phyloP scores from a whole-genome alignment of 2,888 invertebrate species.

The Ophion ventricosus region DNA sequence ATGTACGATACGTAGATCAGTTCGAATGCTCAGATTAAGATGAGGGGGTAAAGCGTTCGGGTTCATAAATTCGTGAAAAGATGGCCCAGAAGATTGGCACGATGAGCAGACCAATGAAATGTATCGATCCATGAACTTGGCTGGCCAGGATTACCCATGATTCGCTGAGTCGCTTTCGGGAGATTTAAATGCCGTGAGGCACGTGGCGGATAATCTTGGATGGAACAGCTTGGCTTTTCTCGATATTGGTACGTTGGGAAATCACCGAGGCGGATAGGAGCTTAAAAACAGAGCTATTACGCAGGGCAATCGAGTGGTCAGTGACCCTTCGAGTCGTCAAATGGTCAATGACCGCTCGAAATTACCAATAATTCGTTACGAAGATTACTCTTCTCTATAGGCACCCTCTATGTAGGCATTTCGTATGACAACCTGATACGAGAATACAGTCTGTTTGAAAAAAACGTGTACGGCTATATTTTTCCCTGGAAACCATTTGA shows the following conservation, averaged over 20 bases:
- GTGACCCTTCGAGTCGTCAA: neutral
- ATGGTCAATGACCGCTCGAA: too few species aligned
- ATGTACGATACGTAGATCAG: neutral
- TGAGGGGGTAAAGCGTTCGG: neutral
- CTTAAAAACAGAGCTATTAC: neutral
- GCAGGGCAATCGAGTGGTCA: neutral
- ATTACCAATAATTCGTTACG: too few species aligned
- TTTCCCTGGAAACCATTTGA: too few species aligned
- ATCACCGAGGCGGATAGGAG: neutral
- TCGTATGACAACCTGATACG: too few species aligned
- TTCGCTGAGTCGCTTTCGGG: conserved; percentile 5
- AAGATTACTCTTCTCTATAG: too few species aligned
- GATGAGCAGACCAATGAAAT: conserved; percentile 8
- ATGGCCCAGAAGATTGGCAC: conserved; percentile 1
- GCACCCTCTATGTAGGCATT: too few species aligned
- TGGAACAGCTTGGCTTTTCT: conserved; percentile 9
- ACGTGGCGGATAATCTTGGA: neutral
- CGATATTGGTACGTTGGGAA: conserved; percentile 1
- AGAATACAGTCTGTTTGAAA: too few species aligned
- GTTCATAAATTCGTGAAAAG: conserved; percentile 25
- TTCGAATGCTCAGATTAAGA: neutral
- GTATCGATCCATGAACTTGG: conserved; percentile 28
- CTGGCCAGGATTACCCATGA: conserved; percentile 9
- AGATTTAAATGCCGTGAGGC: conserved; percentile 25
- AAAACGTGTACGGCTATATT: too few species aligned